Evolutionary conservation across 2,797 vertebrate genomes (phyloP).

Genomic region (Protosalanx chinensis): DNA sequence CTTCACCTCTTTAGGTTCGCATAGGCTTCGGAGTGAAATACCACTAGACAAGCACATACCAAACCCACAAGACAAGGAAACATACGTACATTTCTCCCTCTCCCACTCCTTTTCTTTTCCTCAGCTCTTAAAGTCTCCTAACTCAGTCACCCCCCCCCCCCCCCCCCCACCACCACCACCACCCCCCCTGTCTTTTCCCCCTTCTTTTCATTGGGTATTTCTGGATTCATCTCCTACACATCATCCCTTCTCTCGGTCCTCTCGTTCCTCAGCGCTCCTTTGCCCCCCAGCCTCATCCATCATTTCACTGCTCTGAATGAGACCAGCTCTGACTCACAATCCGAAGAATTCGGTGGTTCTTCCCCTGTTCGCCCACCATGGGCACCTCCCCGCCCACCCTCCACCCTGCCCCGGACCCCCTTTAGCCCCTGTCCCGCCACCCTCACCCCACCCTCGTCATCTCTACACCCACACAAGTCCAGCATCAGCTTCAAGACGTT

Average conservation of each 20-base stretch:
- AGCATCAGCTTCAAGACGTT: constrained; percentile 19
- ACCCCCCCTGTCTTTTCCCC: constrained; percentile 40
- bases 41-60: constrained; percentile 53
- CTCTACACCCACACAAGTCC: constrained; percentile 29
- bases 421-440: constrained; percentile 7
- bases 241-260: constrained; percentile 44
- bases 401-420: constrained; percentile 17
- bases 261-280: constrained; percentile 32
- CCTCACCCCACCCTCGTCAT: not conserved
- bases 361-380: not conserved
- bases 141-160: constrained; percentile 46
- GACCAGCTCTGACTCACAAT: constrained; percentile 53
- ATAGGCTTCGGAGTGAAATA: constrained; percentile 42
- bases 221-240: constrained; percentile 53
- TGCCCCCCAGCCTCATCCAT: constrained; percentile 57
- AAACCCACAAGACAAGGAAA: constrained; percentile 46
- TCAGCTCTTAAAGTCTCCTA: constrained; percentile 39
- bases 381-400: not conserved
- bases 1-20: not conserved
- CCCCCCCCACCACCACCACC: constrained; percentile 37
- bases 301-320: constrained; percentile 52
- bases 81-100: constrained; percentile 45
- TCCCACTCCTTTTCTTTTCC: constrained; percentile 41
- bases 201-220: constrained; percentile 66
- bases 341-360: constrained; percentile 30